A percentile compares a stretch with the other conserved stretches of the same genome.
These are phyloP conservation scores for Cataglyphis rosenhaueri DNA, from an alignment of 2,888 invertebrate species.

Conservation along the genomic window DNA sequence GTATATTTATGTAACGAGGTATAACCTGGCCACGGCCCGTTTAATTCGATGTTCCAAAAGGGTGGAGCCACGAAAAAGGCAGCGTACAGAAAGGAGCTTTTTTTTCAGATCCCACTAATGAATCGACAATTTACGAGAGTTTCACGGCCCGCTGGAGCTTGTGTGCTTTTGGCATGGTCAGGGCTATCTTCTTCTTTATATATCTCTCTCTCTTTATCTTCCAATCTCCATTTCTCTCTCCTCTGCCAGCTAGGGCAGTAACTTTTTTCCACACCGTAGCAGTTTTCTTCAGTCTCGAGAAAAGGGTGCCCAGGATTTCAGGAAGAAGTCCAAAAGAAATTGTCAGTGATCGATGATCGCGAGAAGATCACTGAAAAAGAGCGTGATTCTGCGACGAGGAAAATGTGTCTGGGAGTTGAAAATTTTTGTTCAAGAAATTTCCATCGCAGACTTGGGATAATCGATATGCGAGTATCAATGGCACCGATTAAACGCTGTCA, in stretches of 20 bases:
- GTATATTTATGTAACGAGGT: slow-evolving; percentile 43
- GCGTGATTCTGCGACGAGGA: slow-evolving; percentile 52
- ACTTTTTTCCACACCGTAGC: slow-evolving; percentile 35
- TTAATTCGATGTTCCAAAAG: slow-evolving; percentile 78
- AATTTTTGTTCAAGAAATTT: slow-evolving; percentile 41
- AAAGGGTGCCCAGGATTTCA: slow-evolving; percentile 52
- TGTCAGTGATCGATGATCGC: slow-evolving; percentile 71
- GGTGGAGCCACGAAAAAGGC: slow-evolving; percentile 62
- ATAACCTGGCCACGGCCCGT: slow-evolving; percentile 74
- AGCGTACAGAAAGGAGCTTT: slow-evolving; percentile 58
- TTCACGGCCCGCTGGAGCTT: slow-evolving; percentile 74
- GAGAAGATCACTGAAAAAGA: slow-evolving; percentile 50
- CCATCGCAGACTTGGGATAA: slow-evolving; percentile 27
- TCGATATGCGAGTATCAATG: slow-evolving; percentile 34
- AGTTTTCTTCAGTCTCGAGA: slow-evolving; percentile 37
- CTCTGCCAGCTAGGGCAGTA: slow-evolving; percentile 4
- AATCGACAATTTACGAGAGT: slow-evolving; percentile 80
- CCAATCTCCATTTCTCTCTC: slow-evolving; percentile 16
- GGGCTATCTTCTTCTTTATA: slow-evolving; percentile 22
- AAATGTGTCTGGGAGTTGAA: slow-evolving; percentile 25
- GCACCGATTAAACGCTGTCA: slow-evolving; percentile 12
- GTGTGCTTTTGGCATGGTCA: slow-evolving; percentile 64
- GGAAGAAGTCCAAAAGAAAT: slow-evolving; percentile 58
- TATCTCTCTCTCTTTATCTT: neutral
- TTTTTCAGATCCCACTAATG: slow-evolving; percentile 74